Evolutionary conservation across 2,888 invertebrate genomes (phyloP).

Genomic region (Amorpha juglandis): DNA sequence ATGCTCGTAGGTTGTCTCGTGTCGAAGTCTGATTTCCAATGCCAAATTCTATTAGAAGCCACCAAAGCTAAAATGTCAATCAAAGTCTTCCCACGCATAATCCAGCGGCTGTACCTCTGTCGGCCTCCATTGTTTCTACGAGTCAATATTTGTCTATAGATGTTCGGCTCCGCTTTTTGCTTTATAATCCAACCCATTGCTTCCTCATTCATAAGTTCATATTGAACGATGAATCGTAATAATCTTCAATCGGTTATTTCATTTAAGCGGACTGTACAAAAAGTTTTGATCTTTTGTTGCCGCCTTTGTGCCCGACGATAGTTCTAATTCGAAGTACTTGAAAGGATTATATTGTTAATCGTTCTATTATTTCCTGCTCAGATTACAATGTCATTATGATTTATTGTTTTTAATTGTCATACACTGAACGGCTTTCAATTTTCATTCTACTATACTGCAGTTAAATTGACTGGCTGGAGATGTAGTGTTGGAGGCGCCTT

Average conservation of each 20-base stretch:
- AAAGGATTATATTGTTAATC: slow-evolving; percentile 50
- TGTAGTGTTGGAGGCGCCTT: too few species aligned
- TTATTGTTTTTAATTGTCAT: neutral
- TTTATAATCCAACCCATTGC: slow-evolving; percentile 72
- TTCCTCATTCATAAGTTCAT: slow-evolving; percentile 67
- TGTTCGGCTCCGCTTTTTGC: slow-evolving; percentile 75
- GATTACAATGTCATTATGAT: neutral
- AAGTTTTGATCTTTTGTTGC: slow-evolving; percentile 68
- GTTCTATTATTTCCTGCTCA: slow-evolving; percentile 54
- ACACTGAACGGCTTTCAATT: neutral
- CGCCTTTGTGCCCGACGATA: slow-evolving; percentile 62
- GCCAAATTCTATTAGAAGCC: slow-evolving; percentile 29
- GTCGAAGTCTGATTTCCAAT: slow-evolving; percentile 10
- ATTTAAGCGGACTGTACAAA: slow-evolving; percentile 67
- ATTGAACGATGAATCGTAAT: slow-evolving; percentile 79
- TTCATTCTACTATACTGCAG: too few species aligned
- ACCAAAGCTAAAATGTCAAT: slow-evolving; percentile 60
- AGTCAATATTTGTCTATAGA: slow-evolving; percentile 83
- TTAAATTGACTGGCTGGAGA: too few species aligned
- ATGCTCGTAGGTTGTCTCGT: neutral
- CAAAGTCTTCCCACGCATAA: slow-evolving; percentile 63
- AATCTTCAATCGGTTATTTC: slow-evolving; percentile 79
- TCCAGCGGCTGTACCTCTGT: slow-evolving; percentile 53
- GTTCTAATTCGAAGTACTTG: slow-evolving; percentile 54
- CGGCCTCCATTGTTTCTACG: slow-evolving; percentile 73